Percentiles rank a stretch among this genome's conserved stretches.
Conservation (phyloP, 2,797 vertebrate species). For the Garrulus glandarius region DNA sequence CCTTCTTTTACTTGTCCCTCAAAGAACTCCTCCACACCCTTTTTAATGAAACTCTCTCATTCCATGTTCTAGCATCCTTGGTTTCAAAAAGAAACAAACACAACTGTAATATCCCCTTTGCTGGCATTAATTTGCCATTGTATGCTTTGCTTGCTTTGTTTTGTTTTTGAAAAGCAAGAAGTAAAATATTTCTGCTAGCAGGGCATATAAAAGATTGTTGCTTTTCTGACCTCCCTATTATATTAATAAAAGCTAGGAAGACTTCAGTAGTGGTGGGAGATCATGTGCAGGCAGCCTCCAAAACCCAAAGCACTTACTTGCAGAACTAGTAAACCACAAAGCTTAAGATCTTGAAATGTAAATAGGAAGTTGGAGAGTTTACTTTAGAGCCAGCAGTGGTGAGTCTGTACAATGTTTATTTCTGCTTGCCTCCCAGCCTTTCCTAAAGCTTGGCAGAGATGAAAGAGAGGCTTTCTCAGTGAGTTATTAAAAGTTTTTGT, state of each 20-base stretch:
- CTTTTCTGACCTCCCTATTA: constrained; percentile 56
- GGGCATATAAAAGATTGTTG: constrained; percentile 31
- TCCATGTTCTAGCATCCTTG: not conserved
- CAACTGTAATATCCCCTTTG: constrained; percentile 10
- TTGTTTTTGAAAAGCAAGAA: constrained; percentile 23
- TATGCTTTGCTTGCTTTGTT: constrained; percentile 24
- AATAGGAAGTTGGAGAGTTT: constrained; percentile 75
- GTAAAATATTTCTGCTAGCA: constrained; percentile 46
- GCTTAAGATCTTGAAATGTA: constrained; percentile 69
- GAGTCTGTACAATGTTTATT: constrained; percentile 48
- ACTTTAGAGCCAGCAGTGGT: constrained; percentile 61
- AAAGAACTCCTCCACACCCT: constrained; percentile 21
- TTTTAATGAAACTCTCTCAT: not conserved
- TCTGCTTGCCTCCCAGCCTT: constrained; percentile 57
- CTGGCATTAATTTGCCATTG: not conserved
- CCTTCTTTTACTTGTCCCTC: not conserved
- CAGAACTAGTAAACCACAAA: constrained; percentile 71
- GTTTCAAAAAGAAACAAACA: constrained; percentile 46
- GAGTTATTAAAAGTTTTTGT: constrained; percentile 61
- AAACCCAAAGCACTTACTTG: constrained; percentile 68
- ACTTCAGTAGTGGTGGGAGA: constrained; percentile 48
- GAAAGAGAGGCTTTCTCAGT: constrained; percentile 53
- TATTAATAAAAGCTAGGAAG: constrained; percentile 60
- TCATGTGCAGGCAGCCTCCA: constrained; percentile 62
- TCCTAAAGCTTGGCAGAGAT: constrained; percentile 52